Evolutionary conservation across 1,140 invertebrate genomes (phyloP).

Genomic region (Chymomyza costata): DNA sequence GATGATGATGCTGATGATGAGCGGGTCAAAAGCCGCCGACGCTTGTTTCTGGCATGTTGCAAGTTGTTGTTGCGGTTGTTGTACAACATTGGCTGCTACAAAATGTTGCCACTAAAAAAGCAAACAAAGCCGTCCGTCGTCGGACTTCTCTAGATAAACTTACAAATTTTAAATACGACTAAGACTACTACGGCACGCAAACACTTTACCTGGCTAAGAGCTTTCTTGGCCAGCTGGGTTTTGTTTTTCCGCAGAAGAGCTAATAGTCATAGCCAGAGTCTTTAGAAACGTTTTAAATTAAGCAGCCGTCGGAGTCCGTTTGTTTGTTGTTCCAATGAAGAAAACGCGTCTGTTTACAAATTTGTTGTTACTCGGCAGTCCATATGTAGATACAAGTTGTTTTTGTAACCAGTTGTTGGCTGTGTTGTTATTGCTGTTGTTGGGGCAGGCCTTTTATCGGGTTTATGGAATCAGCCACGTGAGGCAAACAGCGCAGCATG

Average conservation of each 20-base stretch:
- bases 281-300: slow-evolving; percentile 22
- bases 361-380: too few relatives aligned
- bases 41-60: slow-evolving; percentile 21
- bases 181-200: too few relatives aligned
- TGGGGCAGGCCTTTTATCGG: slow-evolving; percentile 8
- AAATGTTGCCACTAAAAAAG: slow-evolving; percentile 18
- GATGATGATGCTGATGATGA: not conserved
- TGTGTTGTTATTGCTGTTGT: slow-evolving; percentile 5
- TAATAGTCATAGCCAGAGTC: too few relatives aligned
- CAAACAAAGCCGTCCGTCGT: too few relatives aligned
- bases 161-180: too few relatives aligned
- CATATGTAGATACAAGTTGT: not conserved
- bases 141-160: too few relatives aligned
- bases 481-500: slow-evolving; percentile 13
- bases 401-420: not conserved
- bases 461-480: slow-evolving; percentile 25
- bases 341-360: slow-evolving; percentile 12
- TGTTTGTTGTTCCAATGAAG: slow-evolving; percentile 25
- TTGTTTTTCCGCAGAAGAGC: slow-evolving; percentile 21
- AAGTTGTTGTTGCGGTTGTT: slow-evolving; percentile 26
- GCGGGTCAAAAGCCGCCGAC: slow-evolving; percentile 43
- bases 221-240: too few relatives aligned
- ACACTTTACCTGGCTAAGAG: too few relatives aligned
- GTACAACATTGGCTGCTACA: slow-evolving; percentile 13
- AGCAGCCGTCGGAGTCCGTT: slow-evolving; percentile 6